Base-by-base conservation (phyloP, 2,888 invertebrate genomes). In the Agrotis exclamationis region DNA sequence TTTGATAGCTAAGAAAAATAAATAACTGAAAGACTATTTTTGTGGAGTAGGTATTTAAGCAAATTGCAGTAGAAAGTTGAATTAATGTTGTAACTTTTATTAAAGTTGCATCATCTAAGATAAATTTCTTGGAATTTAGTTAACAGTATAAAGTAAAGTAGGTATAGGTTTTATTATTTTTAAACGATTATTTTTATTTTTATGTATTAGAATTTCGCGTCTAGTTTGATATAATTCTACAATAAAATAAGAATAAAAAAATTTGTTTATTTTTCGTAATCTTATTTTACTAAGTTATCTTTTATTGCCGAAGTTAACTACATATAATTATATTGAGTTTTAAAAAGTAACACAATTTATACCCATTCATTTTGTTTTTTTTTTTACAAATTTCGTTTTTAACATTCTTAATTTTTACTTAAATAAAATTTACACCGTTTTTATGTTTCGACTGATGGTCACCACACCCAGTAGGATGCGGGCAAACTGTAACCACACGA, bases 401-500 rank as follows among this genome's bases (percentile, higher is more conserved):
- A 64, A 77, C 60, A 28, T 51, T 54, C 22, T 62, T 50, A 68
- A 68, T 68, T 80, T 65, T 16, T 18, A 67, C 39, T n/a, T n/a
- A 7, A 68, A 68, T 53, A 72, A 39, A 57, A 28, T 79, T 74
- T 69, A 75, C 68, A 56, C 64, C 60, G 68, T 79, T 84, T 78
- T 75, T 72, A 84, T 70, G 63, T 47, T 39, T 33, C 18, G 60
- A 79, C 59, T 72, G 71, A 73, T 85, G 70, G 77, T 66, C 58
- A 70, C 74, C 59, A 62, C 74, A 66, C 63, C 62, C 47, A 58
- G 57, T 64, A 83, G 82, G 85, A 88, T 89, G 87, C 89, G 88
- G 89, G 88, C 69, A 73, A 84, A 83, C 82, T 82, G 80, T 74
- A 71, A 80, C 84, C 85, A 79, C 83, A 85, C 63, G 66, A 74